These are phyloP conservation scores for Dinomys branickii DNA, from an alignment of 2,113 vertebrate species.

Conservation along the genomic window DNA sequence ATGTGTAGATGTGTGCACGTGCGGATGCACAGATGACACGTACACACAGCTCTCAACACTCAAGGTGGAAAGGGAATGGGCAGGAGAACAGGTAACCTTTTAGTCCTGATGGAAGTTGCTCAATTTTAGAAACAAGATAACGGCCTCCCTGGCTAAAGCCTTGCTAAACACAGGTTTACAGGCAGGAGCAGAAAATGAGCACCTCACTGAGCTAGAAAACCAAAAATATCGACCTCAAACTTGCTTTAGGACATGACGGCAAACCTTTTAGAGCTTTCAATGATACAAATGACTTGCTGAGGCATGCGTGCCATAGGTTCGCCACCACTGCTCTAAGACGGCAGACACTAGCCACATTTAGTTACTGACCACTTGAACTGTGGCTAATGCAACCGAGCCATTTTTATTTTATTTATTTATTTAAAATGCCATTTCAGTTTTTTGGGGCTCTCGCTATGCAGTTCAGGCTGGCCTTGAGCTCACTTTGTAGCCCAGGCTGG, in stretches of 20 bases:
- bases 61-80: background rate
- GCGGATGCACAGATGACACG: fast-evolving
- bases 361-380: background rate
- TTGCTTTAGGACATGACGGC: background rate
- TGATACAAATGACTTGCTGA: background rate
- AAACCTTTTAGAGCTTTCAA: background rate
- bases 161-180: background rate
- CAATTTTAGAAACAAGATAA: background rate
- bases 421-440: too few species aligned
- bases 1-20: too few species aligned
- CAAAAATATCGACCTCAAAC: background rate
- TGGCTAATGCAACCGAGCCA: background rate
- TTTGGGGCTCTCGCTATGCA: too few species aligned
- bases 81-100: background rate
- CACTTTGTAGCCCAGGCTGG: too few species aligned
- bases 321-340: fast-evolving
- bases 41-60: background rate
- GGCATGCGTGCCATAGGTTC: background rate
- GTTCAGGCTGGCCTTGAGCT: too few species aligned
- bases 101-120: background rate
- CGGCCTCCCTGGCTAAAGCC: background rate
- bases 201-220: background rate
- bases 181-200: background rate
- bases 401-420: too few species aligned
- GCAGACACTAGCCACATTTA: background rate